Evolutionary conservation across 2,888 invertebrate species (phyloP), one percentile per base, ranked within the genome.

Genomic region (Conomelus anceps): DNA sequence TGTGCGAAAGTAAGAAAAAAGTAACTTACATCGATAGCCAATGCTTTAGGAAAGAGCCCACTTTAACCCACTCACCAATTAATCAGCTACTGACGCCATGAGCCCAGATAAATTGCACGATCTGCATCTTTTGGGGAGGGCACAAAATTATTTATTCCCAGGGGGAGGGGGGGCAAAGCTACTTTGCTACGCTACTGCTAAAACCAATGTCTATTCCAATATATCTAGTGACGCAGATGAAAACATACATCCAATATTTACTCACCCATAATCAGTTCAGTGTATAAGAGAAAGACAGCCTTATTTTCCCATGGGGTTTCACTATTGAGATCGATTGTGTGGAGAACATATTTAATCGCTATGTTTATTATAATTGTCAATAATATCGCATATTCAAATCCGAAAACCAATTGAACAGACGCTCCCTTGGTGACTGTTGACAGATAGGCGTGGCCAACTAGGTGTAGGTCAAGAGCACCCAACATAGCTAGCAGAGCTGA

Each of bases 261-360:
- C 94, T 92, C 92, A 95, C 99, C 99, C 94, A 99, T 98, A 63
- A 98, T 95, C 89, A 99, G 95, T 94, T 99, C 99, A 0, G 99
- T 98, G 93, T 99, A 99, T 0, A 99, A 94, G 84, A 99, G 94
- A 92, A 98, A 99, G 0, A 99, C 99, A 13, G 99, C 99, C 94
- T 99, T 99, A 93, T 98, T 98, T 93, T 99, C 99, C 99, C 99
- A 99, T 0, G 99, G 99, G 85, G 97, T 98, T 92, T 99, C 98
- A 94, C 97, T 97, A 92, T 97, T 96, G 7, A 98, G 95, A 93
- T 99, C 98, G 90, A 98, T 96, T 3, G 97, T 96, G 93, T 99
- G 98, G 34, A 98, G 94, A 23, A 96, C 94, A 93, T 98, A 98
- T 93, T 99, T 99, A 91, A 99, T 97, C 88, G 97, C 95, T 90